Percentiles rank a stretch among this genome's conserved stretches.
Conservation (phyloP, 1,140 invertebrate genomes). For the Hyposmocoma kahamanoa region DNA sequence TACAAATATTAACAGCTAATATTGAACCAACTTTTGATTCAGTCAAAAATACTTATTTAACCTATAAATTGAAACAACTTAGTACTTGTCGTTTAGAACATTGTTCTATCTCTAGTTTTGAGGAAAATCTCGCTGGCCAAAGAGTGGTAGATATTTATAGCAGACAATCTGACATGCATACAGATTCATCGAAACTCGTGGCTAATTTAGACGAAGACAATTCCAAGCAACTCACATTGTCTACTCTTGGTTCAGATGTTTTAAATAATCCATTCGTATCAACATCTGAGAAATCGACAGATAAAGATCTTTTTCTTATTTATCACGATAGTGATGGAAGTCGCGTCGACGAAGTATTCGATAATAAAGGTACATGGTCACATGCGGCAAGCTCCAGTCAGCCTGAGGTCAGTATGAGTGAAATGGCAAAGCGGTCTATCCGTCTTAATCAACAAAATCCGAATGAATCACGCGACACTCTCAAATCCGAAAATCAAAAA, state of each 20-base stretch:
- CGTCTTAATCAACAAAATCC: no score
- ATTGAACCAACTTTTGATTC: conserved; percentile 31
- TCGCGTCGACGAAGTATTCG: neutral
- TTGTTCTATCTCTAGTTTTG: conserved; percentile 32
- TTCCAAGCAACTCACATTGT: no score
- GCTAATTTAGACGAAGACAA: no score
- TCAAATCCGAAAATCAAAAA: no score
- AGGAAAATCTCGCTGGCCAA: no score
- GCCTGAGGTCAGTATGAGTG: no score
- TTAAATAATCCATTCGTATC: no score
- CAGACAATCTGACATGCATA: conserved; percentile 14
- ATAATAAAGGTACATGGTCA: no score
- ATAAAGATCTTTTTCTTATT: conserved; percentile 47
- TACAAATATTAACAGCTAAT: conserved; percentile 40
- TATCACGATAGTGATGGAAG: conserved; percentile 39
- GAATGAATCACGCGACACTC: no score
- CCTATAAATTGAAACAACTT: conserved; percentile 44
- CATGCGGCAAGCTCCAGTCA: no score
- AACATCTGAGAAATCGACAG: conserved; percentile 21
- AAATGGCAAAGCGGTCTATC: no score
- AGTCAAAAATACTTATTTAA: conserved; percentile 35
- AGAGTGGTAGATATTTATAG: conserved; percentile 34
- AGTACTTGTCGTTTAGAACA: conserved; percentile 38
- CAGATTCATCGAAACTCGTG: conserved; percentile 18
- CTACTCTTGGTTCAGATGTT: no score